Conservation (phyloP, 2,888 invertebrate genomes). For the Ptycholaimellus sp. region DNA sequence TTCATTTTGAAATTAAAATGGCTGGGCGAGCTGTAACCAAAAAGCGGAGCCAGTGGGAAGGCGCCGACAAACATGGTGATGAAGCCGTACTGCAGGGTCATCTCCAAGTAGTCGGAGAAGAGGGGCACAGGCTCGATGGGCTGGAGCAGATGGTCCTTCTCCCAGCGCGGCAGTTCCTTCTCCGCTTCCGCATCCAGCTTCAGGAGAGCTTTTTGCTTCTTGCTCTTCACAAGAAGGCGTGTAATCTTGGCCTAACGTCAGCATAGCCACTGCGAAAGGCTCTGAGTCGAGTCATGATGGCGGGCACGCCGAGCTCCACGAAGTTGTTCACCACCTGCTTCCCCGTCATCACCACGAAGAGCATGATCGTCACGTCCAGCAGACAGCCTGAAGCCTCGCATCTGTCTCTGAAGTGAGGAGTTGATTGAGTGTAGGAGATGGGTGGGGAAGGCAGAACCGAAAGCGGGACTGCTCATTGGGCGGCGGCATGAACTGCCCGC, state of each 20-base stretch:
- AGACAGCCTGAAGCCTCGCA: conserved; percentile 73
- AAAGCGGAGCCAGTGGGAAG: conserved; percentile 67
- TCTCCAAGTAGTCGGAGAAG: conserved; percentile 81
- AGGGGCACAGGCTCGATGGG: conserved; percentile 53
- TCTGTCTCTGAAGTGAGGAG: conserved; percentile 31
- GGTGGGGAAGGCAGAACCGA: too few relatives aligned
- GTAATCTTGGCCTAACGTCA: too few relatives aligned
- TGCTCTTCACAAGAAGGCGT: neutral
- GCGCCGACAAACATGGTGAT: conserved; percentile 87
- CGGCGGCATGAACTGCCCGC: conserved; percentile 1
- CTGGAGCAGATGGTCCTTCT: conserved; percentile 57
- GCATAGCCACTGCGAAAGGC: too few relatives aligned
- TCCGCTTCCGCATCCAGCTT: neutral
- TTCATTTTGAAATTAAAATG: too few relatives aligned
- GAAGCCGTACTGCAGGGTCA: conserved; percentile 85
- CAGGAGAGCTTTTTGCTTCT: too few relatives aligned
- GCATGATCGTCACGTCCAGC: conserved; percentile 64
- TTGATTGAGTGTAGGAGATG: too few relatives aligned
- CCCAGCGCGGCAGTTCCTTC: conserved; percentile 40
- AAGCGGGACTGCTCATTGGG: too few relatives aligned
- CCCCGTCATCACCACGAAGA: conserved; percentile 77
- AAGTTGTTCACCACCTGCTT: conserved; percentile 71
- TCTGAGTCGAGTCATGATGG: neutral
- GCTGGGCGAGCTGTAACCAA: too few relatives aligned
- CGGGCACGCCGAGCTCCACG: conserved; percentile 61